A percentile compares a stretch with the other conserved stretches of the same genome.
phyloP scores from a whole-genome alignment of 2,113 vertebrate species.

The Cranoglanis bouderius region DNA sequence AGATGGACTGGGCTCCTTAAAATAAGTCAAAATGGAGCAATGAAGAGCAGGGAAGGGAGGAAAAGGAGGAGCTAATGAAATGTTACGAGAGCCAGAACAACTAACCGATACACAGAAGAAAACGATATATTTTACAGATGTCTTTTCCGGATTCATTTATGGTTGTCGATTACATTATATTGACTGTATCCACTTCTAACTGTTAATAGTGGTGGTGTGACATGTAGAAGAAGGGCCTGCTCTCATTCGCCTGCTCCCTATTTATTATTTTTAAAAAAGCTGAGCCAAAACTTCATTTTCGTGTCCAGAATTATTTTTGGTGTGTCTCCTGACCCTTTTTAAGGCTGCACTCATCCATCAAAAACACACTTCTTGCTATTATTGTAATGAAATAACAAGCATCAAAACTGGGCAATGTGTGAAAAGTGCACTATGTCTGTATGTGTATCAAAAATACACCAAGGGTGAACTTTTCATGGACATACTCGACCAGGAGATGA shows the following conservation, averaged over 20 bases:
- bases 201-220: not conserved
- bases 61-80: not conserved
- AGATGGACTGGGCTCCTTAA: not conserved
- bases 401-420: not conserved
- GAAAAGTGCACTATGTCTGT: not conserved
- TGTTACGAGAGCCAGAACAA: slow-evolving; percentile 5
- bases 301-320: not conserved
- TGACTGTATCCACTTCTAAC: not conserved
- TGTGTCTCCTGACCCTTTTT: not conserved
- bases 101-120: not conserved
- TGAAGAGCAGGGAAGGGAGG: not conserved
- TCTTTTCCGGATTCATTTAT: not conserved
- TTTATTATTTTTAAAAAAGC: not conserved
- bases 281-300: not conserved
- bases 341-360: not conserved
- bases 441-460: not conserved
- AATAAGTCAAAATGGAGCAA: not conserved
- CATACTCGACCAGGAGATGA: not conserved
- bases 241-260: not conserved
- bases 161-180: not conserved
- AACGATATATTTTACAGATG: not conserved
- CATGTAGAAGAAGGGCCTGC: not conserved
- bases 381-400: not conserved
- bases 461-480: not conserved
- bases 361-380: not conserved